Conservation (phyloP, 2,113 vertebrate species). For the Aleadryas rufinucha region DNA sequence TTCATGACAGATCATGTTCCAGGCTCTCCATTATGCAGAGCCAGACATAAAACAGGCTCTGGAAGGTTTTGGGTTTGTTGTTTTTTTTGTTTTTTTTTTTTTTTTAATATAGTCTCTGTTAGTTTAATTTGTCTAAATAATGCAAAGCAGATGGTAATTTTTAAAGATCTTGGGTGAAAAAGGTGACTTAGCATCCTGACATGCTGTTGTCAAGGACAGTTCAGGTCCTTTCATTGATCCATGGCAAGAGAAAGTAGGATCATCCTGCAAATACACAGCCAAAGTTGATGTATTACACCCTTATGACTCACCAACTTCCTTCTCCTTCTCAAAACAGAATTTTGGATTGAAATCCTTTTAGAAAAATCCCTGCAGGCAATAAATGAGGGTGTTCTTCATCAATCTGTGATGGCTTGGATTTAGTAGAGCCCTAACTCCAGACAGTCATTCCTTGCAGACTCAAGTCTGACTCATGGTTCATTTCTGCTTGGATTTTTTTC, state of each 20-base stretch:
- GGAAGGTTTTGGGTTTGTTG: neutral
- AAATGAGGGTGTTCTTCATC: neutral
- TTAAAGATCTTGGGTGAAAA: neutral
- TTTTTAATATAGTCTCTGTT: neutral
- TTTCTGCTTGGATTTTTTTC: neutral
- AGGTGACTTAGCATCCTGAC: neutral
- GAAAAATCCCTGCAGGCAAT: neutral
- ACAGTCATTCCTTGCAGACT: neutral
- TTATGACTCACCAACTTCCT: conserved; percentile 5
- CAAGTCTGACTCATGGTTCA: neutral
- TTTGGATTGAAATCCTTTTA: neutral
- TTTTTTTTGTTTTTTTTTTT: no score
- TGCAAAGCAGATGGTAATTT: neutral
- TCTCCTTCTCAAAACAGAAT: neutral
- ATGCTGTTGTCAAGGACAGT: neutral
- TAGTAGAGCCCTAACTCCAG: neutral
- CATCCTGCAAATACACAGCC: neutral
- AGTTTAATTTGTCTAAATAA: neutral
- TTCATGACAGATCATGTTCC: neutral
- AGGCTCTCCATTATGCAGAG: neutral
- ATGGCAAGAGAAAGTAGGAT: neutral
- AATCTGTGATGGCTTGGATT: neutral
- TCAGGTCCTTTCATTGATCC: neutral
- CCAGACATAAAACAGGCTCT: neutral
- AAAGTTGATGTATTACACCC: neutral